Base-by-base conservation (phyloP, 2,888 invertebrate genomes). In the Nephrotoma flavescens region DNA sequence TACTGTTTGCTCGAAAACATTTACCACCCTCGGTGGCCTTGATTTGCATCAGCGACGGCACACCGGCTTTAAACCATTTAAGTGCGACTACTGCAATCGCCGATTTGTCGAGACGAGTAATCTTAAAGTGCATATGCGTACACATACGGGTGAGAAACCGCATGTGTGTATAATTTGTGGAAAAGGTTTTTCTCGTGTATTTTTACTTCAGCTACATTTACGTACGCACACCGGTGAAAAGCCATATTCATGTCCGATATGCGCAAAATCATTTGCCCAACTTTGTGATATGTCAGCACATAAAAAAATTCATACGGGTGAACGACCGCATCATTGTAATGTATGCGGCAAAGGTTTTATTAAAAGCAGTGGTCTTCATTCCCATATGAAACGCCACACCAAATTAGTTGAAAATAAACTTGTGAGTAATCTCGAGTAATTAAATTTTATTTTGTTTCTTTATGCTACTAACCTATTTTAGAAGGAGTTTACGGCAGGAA, bases 111-210 rank as follows among this genome's bases (percentile, higher is more conserved):
- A 91, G 87, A 89, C 89, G 2, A 90, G 90, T 86, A 91, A 90
- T 87, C 88, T 91, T 1, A 89, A 88, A 4, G 90, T 90, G 0
- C 91, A 91, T 85, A 90, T 91, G 88, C 89, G 89, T 6, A 89
- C 89, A 0, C 91, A 91, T 87, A 91, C 91, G 3, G 89, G 90
- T 0, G 90, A 91, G 44, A 89, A 90, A 12, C 91, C 91, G 0
- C 90, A 91, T 87, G 87, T 87, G 4, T 91, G 91, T 87, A 89
- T 89, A n/a, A 84, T 89, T 0, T 91, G 91, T 86, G 89, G 89
- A 5, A 89, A 89, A 45, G 89, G 89, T 1, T 91, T 91, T 87
- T 88, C 90, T 0, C 89, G 91, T 2, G 90, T 91, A 5, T 91
- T 90, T 87, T 87, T 90, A 2, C 41, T 89, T 87, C 88, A 86